Evolutionary conservation across 2,113 vertebrate genomes (phyloP), one percentile per base, ranked within the genome.

Genomic region (Carettochelys insculpta): DNA sequence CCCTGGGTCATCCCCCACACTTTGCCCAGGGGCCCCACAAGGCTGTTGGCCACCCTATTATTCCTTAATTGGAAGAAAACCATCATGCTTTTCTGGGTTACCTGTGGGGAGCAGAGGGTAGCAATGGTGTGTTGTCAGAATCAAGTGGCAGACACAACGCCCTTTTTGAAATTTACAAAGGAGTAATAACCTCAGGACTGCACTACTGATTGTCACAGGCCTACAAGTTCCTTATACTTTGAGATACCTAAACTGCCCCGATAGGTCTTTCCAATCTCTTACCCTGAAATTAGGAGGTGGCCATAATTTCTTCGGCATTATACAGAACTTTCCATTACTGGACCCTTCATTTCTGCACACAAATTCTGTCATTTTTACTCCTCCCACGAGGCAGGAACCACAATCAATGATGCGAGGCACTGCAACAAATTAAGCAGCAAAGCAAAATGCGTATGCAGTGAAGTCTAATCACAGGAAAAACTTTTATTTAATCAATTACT

Each of bases 301-400:
- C 98, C 98, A 99, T 90, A 95, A 95, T 29, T 93, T 97, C 82
- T 98, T 98, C 1, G 99, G 98, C 94, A 99, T 98, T 22, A 99
- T 94, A 61, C 97, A 99, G 97, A 99, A 99, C 20, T 94, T 98
- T 71, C 98, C 99, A 2, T 90, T 3, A 8, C 98, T 98, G 80
- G 96, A 90, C 31, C 99, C 99, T 41, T 98, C 97, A 43, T 99
- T 99, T 93, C 93, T 98, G 95, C 99, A 99, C 58, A 96, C 38
- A 87, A 99, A 95, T 53, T 94, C 95, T 0, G 87, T 96, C 77
- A 97, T 90, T 96, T 98, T 99, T 19, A 98, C 77, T 52, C 98
- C 98, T 84, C 99, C 99, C 4, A 98, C 92, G 79, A 99, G 98
- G 93, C 99, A 99, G 89, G 93, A 97, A n/a, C 99, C 99, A 71